phyloP scores from a whole-genome alignment of 2,888 invertebrate species.

The Lasioglossum morio region DNA sequence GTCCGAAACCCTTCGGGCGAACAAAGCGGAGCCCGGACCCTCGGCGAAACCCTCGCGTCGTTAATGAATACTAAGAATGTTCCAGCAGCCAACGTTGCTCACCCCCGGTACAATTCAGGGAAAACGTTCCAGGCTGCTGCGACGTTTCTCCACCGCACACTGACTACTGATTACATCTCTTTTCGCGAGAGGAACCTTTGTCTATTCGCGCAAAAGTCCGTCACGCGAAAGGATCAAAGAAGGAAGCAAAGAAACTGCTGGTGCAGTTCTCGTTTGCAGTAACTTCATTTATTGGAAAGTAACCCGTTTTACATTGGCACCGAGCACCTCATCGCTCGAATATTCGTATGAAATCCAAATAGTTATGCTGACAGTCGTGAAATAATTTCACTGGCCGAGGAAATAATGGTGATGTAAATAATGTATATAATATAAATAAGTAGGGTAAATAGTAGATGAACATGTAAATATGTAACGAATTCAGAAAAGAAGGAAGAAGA shows the following conservation, averaged over 20 bases:
- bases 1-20: conserved; percentile 42
- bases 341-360: background rate
- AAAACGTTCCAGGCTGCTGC: background rate
- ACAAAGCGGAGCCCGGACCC: conserved; percentile 39
- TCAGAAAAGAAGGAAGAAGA: too few species aligned
- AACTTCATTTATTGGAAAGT: background rate
- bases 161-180: conserved; percentile 1
- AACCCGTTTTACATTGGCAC: background rate
- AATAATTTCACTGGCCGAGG: too few species aligned
- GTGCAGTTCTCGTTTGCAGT: background rate
- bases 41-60: conserved; percentile 25
- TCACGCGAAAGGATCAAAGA: background rate
- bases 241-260: background rate
- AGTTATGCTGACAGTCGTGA: background rate
- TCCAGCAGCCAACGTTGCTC: background rate
- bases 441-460: too few species aligned
- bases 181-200: background rate
- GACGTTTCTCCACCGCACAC: background rate
- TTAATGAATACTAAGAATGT: conserved; percentile 57
- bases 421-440: too few species aligned
- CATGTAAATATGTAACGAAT: too few species aligned
- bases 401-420: too few species aligned
- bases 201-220: background rate
- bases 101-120: conserved; percentile 2
- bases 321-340: background rate